Conservation (phyloP, 2,888 invertebrate genomes). For the Archips xylosteana region DNA sequence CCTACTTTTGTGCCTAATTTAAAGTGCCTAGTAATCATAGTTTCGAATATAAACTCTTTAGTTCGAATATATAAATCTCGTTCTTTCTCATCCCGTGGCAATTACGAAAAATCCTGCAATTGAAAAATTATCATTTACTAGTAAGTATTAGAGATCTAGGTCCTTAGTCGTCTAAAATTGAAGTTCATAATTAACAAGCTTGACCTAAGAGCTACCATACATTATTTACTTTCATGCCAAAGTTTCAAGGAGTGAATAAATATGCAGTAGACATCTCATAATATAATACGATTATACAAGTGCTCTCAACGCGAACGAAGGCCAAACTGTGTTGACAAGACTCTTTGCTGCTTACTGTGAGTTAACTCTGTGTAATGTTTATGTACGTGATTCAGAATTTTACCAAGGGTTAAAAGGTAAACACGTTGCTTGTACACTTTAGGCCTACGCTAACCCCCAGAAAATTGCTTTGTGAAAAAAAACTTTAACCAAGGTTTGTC, state of each 20-base stretch:
- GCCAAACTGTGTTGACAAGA: constrained; percentile 34
- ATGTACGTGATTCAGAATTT: constrained; percentile 35
- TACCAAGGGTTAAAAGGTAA: constrained; percentile 28
- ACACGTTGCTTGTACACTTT: constrained; percentile 23
- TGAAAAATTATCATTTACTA: no score
- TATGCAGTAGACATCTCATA: constrained; percentile 32
- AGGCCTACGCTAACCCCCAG: constrained; percentile 8
- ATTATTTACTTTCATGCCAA: neutral
- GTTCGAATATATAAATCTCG: no score
- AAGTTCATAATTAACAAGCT: neutral
- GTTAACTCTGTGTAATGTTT: constrained; percentile 35
- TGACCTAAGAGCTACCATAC: neutral
- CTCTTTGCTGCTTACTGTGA: constrained; percentile 32
- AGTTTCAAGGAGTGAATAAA: constrained; percentile 21
- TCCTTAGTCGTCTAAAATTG: no score
- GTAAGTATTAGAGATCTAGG: no score
- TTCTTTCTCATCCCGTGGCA: no score
- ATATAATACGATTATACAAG: constrained; percentile 31
- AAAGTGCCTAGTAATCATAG: no score
- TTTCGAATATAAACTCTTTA: no score
- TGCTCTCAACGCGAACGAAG: constrained; percentile 20
- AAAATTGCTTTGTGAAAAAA: constrained; percentile 16
- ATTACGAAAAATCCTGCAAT: no score
- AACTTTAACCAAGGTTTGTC: constrained; percentile 4
- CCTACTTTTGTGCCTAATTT: no score